These are phyloP conservation scores for Platycnemis pennipes DNA, from an alignment of 2,888 invertebrate species.

Conservation along the genomic window DNA sequence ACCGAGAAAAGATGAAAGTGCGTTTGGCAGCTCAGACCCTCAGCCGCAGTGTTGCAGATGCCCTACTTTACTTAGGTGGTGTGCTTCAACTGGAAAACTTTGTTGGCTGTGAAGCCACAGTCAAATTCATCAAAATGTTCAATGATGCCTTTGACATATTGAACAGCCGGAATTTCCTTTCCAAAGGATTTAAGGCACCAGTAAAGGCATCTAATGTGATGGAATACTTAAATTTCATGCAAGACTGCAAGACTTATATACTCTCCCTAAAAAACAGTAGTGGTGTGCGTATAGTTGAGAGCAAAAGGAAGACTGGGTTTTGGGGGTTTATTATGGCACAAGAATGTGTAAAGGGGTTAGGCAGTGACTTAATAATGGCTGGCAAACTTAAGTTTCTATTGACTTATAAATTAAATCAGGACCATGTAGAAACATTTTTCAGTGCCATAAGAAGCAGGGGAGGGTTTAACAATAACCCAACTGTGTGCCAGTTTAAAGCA, in stretches of 20 bases:
- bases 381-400: not conserved
- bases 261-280: not conserved
- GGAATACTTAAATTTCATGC: not conserved
- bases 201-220: not conserved
- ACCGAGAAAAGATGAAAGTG: conserved; percentile 25
- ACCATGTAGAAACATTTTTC: conserved; percentile 70
- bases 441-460: conserved; percentile 69
- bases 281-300: not conserved
- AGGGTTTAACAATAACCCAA: conserved; percentile 71
- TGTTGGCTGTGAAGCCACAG: not conserved
- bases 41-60: conserved; percentile 3
- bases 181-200: not conserved
- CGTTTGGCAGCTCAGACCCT: not conserved
- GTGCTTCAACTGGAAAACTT: not conserved
- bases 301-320: not conserved
- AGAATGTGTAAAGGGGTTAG: not conserved
- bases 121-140: not conserved
- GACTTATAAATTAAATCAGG: conserved; percentile 4
- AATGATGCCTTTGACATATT: not conserved
- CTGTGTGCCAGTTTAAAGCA: conserved; percentile 62
- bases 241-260: not conserved
- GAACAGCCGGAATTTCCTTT: not conserved
- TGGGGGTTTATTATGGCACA: not conserved
- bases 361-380: not conserved
- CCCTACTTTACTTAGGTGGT: not conserved